phyloP scores from a whole-genome alignment of 2,113 vertebrate species.

The Falcunculus frontatus region DNA sequence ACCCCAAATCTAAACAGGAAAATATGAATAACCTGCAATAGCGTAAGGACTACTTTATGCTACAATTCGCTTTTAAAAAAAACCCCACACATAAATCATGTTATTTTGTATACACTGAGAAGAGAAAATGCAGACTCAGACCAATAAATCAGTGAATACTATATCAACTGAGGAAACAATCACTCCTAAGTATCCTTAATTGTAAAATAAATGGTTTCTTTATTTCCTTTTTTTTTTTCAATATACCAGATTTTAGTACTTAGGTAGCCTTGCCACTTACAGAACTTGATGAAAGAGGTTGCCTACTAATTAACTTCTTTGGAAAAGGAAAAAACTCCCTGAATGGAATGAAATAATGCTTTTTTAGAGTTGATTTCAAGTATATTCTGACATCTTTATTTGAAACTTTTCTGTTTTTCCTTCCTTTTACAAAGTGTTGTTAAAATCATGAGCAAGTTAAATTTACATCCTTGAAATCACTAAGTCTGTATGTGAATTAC shows the following conservation, averaged over 20 bases:
- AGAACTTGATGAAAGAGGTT: background rate
- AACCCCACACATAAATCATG: fast-evolving
- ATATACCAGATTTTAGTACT: background rate
- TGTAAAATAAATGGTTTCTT: background rate
- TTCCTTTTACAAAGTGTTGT: background rate
- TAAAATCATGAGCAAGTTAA: background rate
- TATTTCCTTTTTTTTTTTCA: background rate
- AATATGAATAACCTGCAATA: background rate
- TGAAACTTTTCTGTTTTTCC: background rate
- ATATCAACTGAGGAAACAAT: background rate
- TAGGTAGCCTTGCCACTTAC: background rate
- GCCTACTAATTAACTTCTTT: background rate
- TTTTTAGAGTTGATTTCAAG: background rate
- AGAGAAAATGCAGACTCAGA: background rate
- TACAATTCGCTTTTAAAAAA: background rate
- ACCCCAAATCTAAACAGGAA: background rate
- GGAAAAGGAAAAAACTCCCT: background rate
- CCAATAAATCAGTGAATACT: background rate
- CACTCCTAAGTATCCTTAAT: background rate
- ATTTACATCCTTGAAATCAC: background rate
- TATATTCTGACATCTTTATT: background rate
- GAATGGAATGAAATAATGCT: background rate
- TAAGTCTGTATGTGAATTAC: background rate
- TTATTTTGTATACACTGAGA: background rate
- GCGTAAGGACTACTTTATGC: background rate